A percentile compares a stretch with the other conserved stretches of the same genome.
Conservation (phyloP, 1,140 invertebrate genomes). For the Aphaenogaster ashmeadi region DNA sequence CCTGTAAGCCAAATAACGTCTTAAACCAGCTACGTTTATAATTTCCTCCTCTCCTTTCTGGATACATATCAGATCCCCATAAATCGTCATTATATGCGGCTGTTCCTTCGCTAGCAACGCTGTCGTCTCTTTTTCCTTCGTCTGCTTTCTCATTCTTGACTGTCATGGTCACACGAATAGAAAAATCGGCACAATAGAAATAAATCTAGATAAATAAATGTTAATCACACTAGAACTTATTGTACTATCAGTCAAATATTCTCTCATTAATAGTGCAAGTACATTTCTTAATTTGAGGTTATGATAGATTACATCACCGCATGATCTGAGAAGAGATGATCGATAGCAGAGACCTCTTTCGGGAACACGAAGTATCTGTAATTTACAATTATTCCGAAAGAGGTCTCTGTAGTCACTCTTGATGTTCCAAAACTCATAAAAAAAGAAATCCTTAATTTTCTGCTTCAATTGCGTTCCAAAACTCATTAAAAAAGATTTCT, state of each 20-base stretch:
- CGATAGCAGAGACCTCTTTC: no score
- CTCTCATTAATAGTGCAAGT: neutral
- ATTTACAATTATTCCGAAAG: no score
- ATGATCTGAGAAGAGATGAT: no score
- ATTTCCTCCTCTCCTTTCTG: conserved; percentile 91
- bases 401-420: no score
- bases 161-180: conserved; percentile 34
- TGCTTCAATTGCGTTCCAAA: no score
- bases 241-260: neutral
- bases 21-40: conserved; percentile 88
- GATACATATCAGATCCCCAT: conserved; percentile 91
- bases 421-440: no score
- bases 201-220: conserved; percentile 26
- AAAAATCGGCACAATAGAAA: neutral
- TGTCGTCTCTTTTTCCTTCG: neutral
- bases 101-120: neutral
- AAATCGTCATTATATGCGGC: neutral
- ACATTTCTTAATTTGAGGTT: conserved; percentile 7
- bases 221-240: neutral
- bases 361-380: no score
- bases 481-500: no score
- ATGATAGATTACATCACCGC: conserved; percentile 14
- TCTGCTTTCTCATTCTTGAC: neutral
- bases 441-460: no score
- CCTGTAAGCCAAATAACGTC: conserved; percentile 89